Evolutionary conservation across 2,888 invertebrate genomes (phyloP).

Genomic region (Nomada ruficornis): DNA sequence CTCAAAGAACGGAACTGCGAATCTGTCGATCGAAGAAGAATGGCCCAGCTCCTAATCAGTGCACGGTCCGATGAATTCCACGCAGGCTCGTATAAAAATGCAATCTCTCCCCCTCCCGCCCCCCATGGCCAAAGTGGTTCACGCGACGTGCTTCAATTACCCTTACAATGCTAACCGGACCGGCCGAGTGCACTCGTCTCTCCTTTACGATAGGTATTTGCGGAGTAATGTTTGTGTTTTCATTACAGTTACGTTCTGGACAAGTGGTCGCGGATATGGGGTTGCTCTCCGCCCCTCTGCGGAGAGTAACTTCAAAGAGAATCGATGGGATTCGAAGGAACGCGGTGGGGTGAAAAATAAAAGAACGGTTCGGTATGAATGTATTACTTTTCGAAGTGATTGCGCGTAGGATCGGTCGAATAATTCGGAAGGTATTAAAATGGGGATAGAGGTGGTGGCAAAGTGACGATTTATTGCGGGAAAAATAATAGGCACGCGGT

Average conservation of each 20-base stretch:
- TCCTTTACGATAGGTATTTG: constrained; percentile 23
- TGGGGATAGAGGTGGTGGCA: background rate
- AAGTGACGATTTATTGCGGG: background rate
- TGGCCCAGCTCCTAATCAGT: constrained; percentile 25
- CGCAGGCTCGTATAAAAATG: constrained; percentile 35
- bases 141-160: constrained; percentile 13
- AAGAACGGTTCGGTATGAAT: background rate
- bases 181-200: constrained; percentile 12
- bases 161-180: background rate
- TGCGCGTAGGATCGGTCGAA: background rate
- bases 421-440: background rate
- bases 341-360: background rate
- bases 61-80: constrained; percentile 9
- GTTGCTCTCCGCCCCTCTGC: background rate
- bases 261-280: constrained; percentile 8
- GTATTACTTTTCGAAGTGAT: background rate
- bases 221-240: constrained; percentile 32
- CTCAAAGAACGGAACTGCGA: constrained; percentile 23
- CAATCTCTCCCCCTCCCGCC: constrained; percentile 17
- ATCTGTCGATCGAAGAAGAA: constrained; percentile 30
- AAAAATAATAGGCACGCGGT: background rate
- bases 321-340: background rate
- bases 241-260: constrained; percentile 18
- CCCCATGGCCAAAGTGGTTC: background rate
- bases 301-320: too few relatives aligned